Conservation (phyloP, 2,888 invertebrate genomes). For the Mesodorylaimus sp. region DNA sequence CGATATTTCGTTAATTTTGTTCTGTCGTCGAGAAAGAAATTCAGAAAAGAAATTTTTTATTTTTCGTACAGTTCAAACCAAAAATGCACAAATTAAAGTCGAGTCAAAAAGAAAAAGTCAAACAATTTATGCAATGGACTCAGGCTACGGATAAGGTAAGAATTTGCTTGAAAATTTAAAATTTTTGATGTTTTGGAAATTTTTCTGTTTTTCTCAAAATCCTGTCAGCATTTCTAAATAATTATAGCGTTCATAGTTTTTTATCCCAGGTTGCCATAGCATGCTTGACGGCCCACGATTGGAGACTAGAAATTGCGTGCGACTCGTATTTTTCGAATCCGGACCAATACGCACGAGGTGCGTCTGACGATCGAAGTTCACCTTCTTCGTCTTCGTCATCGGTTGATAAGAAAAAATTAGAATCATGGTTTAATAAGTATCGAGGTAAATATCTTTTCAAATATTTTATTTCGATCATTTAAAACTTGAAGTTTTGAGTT, state of each 20-base stretch:
- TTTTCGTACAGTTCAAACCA: too few species aligned
- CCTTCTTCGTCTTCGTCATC: too few species aligned
- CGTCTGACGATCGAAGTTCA: background rate
- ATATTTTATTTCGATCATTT: too few species aligned
- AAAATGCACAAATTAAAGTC: conserved; percentile 10
- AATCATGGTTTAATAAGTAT: conserved; percentile 17
- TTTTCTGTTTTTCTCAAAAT: background rate
- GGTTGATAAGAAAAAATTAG: conserved; percentile 18
- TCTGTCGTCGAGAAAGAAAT: too few species aligned
- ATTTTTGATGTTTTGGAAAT: background rate
- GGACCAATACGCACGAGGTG: background rate
- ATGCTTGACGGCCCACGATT: conserved; percentile 20
- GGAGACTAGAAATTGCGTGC: conserved; percentile 23
- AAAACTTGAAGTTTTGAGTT: too few species aligned
- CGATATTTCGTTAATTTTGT: too few species aligned
- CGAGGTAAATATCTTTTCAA: too few species aligned
- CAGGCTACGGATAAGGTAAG: conserved; percentile 12
- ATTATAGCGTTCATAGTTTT: background rate
- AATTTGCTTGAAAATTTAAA: background rate
- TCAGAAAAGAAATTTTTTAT: too few species aligned
- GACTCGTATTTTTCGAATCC: conserved; percentile 21
- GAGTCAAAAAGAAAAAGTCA: conserved; percentile 12
- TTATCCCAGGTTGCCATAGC: conserved; percentile 14
- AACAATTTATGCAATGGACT: conserved; percentile 16
- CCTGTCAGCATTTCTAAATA: background rate